Percentiles rank a stretch among this genome's conserved stretches.
phyloP scores from a whole-genome alignment of 2,113 vertebrate species.

The Nannospalax galili region DNA sequence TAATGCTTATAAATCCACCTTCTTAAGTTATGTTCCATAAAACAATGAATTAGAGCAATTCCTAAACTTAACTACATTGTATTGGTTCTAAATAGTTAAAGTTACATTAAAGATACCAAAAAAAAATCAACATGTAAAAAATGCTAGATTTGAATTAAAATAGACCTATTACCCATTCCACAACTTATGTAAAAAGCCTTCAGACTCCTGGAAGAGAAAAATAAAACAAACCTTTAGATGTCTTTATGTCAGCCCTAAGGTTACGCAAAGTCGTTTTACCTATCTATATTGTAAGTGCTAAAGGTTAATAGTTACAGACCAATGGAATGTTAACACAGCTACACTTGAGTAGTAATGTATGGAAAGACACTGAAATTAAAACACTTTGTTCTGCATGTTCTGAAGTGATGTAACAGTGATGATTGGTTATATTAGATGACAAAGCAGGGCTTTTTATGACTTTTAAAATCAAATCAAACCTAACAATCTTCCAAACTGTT shows the following conservation, averaged over 20 bases:
- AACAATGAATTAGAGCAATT: constrained; percentile 11
- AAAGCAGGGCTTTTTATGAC: constrained; percentile 79
- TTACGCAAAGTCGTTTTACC: constrained; percentile 73
- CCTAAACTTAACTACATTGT: constrained; percentile 52
- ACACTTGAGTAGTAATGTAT: constrained; percentile 86
- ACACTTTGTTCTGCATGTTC: constrained; percentile 82
- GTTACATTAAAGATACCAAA: constrained; percentile 60
- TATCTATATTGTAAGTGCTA: constrained; percentile 81
- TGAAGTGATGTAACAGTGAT: constrained; percentile 79
- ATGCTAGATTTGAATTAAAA: constrained; percentile 36
- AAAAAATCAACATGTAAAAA: constrained; percentile 75
- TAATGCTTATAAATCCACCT: neutral
- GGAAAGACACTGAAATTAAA: constrained; percentile 88
- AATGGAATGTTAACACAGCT: constrained; percentile 88
- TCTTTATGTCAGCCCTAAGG: neutral
- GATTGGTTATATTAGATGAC: constrained; percentile 79
- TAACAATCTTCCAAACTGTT: constrained; percentile 71
- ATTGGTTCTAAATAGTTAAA: constrained; percentile 83
- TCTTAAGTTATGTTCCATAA: constrained; percentile 36
- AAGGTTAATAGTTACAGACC: constrained; percentile 88
- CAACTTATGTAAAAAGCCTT: neutral
- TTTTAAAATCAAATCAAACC: constrained; percentile 64
- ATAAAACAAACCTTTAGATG: constrained; percentile 57
- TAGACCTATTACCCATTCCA: neutral
- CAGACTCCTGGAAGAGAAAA: constrained; percentile 67